Evolutionary conservation across 1,140 invertebrate species (phyloP), one percentile per base, ranked within the genome.

Genomic region (Sesamia nonagrioides): DNA sequence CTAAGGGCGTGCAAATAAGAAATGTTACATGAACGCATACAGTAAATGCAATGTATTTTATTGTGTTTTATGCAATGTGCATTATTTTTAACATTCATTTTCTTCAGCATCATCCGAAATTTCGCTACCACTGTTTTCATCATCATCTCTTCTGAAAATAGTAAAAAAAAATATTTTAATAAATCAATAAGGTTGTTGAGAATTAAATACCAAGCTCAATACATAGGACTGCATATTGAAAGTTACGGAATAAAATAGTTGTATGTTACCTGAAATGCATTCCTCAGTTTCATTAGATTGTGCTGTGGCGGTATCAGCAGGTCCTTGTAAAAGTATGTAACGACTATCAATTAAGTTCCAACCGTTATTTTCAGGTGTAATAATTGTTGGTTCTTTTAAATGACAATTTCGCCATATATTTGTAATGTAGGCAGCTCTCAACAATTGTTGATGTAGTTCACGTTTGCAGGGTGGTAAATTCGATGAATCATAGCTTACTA

Each of bases 401-500:
- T 83, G 52, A 81, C 69, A 37, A 83, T 84, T 84, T 52, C 69
- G 71, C 79, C 83, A 84, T 27, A 82, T 84, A 74, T 82, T 82
- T 82, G 66, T 80, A 80, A 78, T 84, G 27, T 84, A 82, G 18
- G 45, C 54, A 82, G 78, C 37, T 80, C 80, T 80, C 56, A 82
- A 84, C 80, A 82, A 78, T 78, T 78, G 68, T 78, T 85, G 79
- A 17, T 83, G 82, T 45, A 85, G 79, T 82, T 83, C 82, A 35
- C 79, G 77, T 83, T 78, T 76, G 69, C 79, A 85, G 0, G 84
- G 73, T 60, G 84, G 84, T 83, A 79, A 54, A 83, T 82, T 80
- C 63, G 77, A 82, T 71, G 82, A 82, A 83, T 85, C 82, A 85
- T 82, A 85, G 50, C 82, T 85, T 63, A 78, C 56, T 63, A 85